Base-by-base conservation (phyloP, 2,797 vertebrate species). In the Falco naumanni region DNA sequence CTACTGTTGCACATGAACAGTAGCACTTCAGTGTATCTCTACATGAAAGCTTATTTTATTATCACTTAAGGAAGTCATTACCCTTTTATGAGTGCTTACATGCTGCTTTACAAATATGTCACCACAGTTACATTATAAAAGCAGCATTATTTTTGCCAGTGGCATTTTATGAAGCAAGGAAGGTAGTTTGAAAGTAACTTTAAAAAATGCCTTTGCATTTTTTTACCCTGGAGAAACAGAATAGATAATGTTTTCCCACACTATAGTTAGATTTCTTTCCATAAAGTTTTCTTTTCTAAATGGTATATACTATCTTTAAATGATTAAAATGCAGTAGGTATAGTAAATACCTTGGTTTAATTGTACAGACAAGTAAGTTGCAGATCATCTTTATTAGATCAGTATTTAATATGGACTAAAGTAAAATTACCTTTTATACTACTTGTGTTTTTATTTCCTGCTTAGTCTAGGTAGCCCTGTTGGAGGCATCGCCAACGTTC, bases 21-120 rank as follows among this genome's bases (percentile, higher is more conserved):
- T 74, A 89, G 66, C 71, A 92, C 90, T 74, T 97, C 88, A 34
- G 75, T 91, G 56, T 90, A 92, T 96, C 91, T 90, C 95, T 95
- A 96, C 87, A 47, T 97, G 96, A 97, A 97, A 97, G 81, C 90
- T 97, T 96, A 97, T 97, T 98, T 98, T 97, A 97, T 97, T 96
- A 97, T 97, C 96, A 98, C 96, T 98, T 97, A 97, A 98, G 95
- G 95, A 98, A 97, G 95, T 97, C 63, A 86, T 98, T 98, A 96
- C 93, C 83, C 84, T 97, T 98, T 97, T 97, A 98, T 97, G 97
- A 97, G 94, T 91, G 91, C 91, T 96, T 97, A 76, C 97, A 97
- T 95, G 96, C 95, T 97, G 97, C 92, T 98, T 98, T 97, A 97
- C 93, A 96, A 97, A 98, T 97, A 97, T 90, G 93, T 94, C 94